Base-by-base conservation (phyloP, 2,797 vertebrate species). In the Myotis planiceps region DNA sequence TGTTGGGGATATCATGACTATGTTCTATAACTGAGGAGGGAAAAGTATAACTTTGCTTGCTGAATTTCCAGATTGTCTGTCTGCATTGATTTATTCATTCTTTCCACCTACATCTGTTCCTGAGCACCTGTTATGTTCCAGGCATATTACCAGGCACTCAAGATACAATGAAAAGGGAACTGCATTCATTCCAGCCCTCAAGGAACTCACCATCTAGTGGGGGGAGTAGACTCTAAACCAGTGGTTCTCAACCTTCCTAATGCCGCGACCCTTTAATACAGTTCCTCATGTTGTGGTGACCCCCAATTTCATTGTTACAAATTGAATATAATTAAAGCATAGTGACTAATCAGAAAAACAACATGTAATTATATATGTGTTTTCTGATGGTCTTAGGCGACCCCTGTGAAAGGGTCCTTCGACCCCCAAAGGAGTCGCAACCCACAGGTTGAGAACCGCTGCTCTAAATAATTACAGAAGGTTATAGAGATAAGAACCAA, bases 71-170 rank as follows among this genome's bases (percentile, higher is more conserved):
- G 95, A 95, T 84, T 96, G 84, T 60, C 89, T 96, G 91, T 92
- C 86, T 95, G 47, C 9, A 39, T 37, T 95, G 89, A 96, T 97
- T 95, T 92, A 90, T 94, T 96, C 93, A 90, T 92, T 94, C 69
- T 86, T 97, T 71, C 94, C 49, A 92, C 84, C 88, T 79, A 88
- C 95, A 96, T 93, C 97, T 97, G 92, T 93, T 95, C 90, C 78
- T 47, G 49, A 68, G 68, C 84, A 95, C 69, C 82, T 97, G 92
- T 53, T 93, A 66, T 75, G 75, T 68, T 74, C 42, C 55, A 85
- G 37, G 18, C 81, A 92, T 47, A 60, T 37, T 72, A 91, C 45
- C 51, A 85, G 96, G 60, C 80, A 84, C 88, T 55, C 27, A 58
- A n/a, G 55, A 81, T 89, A 55, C 14, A 47, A 84, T n/a, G 76